Evolutionary conservation across 2,113 vertebrate genomes (phyloP), one percentile per base, ranked within the genome.

Genomic region (Callipepla squamata): DNA sequence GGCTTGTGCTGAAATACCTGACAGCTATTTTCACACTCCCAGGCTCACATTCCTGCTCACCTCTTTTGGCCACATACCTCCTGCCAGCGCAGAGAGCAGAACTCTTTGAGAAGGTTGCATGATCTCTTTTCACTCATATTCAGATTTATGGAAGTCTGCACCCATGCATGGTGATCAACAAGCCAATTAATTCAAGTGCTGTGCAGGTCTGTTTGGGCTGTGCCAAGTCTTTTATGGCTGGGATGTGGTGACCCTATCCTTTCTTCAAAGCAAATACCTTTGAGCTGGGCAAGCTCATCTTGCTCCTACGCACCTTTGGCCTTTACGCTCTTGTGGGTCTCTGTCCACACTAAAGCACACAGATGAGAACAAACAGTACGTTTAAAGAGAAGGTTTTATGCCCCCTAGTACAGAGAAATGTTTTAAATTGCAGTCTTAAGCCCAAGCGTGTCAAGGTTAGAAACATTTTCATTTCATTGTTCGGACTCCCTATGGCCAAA

Each of bases 401-500:
- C 23, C 7, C 32, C 30, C 15, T 74, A 21, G 34, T 59, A 47
- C 12, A 19, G 55, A 66, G 65, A 94, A 67, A 82, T 5, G 5
- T 79, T 94, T 50, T 42, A 69, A 2, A 1, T 50, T 42, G 73
- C 59, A 82, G 32, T 58, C 74, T 94, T 82, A 70, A 87, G 23
- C 23, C 25, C 8, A 23, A 42, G 42, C 4, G 3, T 45, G 32
- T 85, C 51, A 85, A 67, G 55, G 50, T 85, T 89, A 82, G 50
- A 82, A 87, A 80, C 7, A 32, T 34, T 66, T 66, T 87, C 28
- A 59, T 73, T 92, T 90, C 81, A 63, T 66, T 91, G 65, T 76
- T 93, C 67, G 77, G 87, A 63, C 80, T 89, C 59, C 34, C 25
- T 40, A 87, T 67, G 87, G 89, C 50, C 87, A 80, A 93, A 89